Evolutionary conservation across 1,140 invertebrate genomes (phyloP), one percentile per base, ranked within the genome.

Genomic region (Stegodyphus mimosarum): DNA sequence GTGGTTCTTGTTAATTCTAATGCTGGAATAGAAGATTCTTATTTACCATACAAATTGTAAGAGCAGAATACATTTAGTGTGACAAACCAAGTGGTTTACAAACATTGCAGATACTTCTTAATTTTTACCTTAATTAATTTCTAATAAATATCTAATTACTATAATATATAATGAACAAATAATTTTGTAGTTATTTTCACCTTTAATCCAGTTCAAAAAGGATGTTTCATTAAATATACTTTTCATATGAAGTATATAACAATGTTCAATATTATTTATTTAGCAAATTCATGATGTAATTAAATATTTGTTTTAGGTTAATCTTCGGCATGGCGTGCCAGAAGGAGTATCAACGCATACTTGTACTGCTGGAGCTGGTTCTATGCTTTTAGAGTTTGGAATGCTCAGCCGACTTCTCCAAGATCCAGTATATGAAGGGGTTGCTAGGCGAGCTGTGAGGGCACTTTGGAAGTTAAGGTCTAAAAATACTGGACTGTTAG

Each of bases 361-460:
- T 0, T 94, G 94, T 89, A 93, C 93, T 55, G 92, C 94, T 52
- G 94, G 93, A 53, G 93, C 93, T 75, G 94, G 93, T 6, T 93
- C 93, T 15, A 89, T 94, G 33, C 88, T 94, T 7, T 87, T 94
- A 18, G 94, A 94, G 89, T 94, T 94, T 90, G 94, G 94, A 63
- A 89, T 94, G 52, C 89, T 94, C 7, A 94, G 93, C 72, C 89
- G 92, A 13, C 89, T 94, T n/a, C 87, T 93, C 7, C 90, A 89
- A 53, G 94, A 94, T 90, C 93, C 93, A 17, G 91, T 92, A 10
- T 94, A 93, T 89, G 93, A 94, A 88, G 89, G 90, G 71, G 91
- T 92, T 81, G 94, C 94, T n/a, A 88, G 93, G 55, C 88, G 91
- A 87, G 92, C 93, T 33, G 92, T 90, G 77, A 89, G 90, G 78